Percentiles rank a stretch among this genome's conserved stretches.
phyloP scores from a whole-genome alignment of 30 jellyfish, hydroid and myxozoan genomes.

The Pelagia noctiluca region DNA sequence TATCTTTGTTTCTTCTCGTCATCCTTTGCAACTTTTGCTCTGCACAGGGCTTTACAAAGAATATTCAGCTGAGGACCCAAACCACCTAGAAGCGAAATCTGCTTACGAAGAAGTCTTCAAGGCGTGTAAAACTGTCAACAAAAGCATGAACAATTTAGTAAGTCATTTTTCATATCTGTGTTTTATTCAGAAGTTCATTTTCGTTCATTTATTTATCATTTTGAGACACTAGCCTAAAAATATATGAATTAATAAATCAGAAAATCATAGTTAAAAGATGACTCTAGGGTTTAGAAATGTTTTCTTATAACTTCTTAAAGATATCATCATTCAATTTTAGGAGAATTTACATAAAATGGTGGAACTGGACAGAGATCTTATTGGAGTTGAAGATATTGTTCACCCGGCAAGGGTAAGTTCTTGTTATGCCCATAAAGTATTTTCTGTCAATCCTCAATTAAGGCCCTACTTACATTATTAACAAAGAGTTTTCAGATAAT shows the following conservation, averaged over 20 bases:
- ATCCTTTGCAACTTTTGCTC: too few relatives aligned
- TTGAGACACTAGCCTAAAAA: too few relatives aligned
- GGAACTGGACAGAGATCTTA: constrained; percentile 87
- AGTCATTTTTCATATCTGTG: constrained; percentile 8
- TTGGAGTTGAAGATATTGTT: constrained; percentile 77
- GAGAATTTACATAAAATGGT: constrained; percentile 88
- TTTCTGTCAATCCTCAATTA: too few relatives aligned
- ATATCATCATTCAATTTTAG: constrained; percentile 36
- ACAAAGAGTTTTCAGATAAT: too few relatives aligned
- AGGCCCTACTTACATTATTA: too few relatives aligned
- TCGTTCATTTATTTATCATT: too few relatives aligned
- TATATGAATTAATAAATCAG: too few relatives aligned
- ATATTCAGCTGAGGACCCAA: constrained; percentile 56
- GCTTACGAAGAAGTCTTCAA: constrained; percentile 82
- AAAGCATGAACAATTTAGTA: constrained; percentile 67
- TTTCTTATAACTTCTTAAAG: neutral
- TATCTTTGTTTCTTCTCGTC: too few relatives aligned
- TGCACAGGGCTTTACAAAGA: constrained; percentile 79
- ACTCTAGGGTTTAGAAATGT: neutral
- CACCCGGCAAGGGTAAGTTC: constrained; percentile 82
- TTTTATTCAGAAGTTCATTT: neutral
- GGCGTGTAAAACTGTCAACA: constrained; percentile 64
- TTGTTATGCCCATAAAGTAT: too few relatives aligned
- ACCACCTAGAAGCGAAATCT: constrained; percentile 64
- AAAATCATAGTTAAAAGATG: too few relatives aligned